phyloP scores from a whole-genome alignment of 2,888 invertebrate species.

The Microplitis deprimator region DNA sequence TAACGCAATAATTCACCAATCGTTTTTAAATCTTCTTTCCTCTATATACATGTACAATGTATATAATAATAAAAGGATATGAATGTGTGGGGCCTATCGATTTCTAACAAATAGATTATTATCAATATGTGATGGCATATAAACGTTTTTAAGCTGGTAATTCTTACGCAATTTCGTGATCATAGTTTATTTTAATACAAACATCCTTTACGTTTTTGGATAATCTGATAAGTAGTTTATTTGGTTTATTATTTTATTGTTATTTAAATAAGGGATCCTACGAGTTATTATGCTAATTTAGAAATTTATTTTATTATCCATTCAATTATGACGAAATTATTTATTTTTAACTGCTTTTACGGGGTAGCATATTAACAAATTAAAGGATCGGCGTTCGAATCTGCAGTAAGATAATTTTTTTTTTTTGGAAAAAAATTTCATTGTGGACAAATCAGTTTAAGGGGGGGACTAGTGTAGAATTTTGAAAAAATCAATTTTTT shows the following conservation, averaged over 20 bases:
- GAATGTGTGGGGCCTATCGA: conserved; percentile 15
- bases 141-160: conserved; percentile 11
- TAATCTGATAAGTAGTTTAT: background rate
- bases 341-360: too few relatives aligned
- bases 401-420: too few relatives aligned
- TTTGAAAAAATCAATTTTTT: too few relatives aligned
- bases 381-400: too few relatives aligned
- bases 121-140: conserved; percentile 28
- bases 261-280: background rate
- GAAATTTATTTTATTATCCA: too few relatives aligned
- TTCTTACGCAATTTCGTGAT: conserved; percentile 26
- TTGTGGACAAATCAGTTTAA: too few relatives aligned
- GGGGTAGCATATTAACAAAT: too few relatives aligned
- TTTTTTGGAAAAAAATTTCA: too few relatives aligned
- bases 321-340: too few relatives aligned
- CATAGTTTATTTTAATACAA: background rate
- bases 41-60: background rate
- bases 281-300: too few relatives aligned
- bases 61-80: background rate
- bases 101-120: conserved; percentile 29
- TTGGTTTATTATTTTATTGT: background rate
- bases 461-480: too few relatives aligned
- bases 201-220: background rate
- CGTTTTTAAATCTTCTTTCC: conserved; percentile 15
- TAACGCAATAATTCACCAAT: conserved; percentile 28